Evolutionary conservation across 2,888 invertebrate species (phyloP).

Genomic region (Aporophyla lueneburgensis): DNA sequence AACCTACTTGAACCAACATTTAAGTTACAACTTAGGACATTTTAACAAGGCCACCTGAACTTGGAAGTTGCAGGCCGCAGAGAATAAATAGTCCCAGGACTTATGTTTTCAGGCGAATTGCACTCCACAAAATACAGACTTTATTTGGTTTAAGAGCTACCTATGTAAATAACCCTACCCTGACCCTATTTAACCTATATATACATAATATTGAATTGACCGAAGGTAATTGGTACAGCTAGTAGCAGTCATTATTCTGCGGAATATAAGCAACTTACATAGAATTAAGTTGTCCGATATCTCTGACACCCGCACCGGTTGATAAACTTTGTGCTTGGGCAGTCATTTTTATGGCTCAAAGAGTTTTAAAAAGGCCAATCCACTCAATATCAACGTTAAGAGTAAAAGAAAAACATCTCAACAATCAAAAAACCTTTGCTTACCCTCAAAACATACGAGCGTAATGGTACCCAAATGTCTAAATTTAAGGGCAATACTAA

Average conservation of each 20-base stretch:
- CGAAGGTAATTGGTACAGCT: neutral
- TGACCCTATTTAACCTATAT: too few species aligned
- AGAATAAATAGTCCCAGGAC: slow-evolving; percentile 5
- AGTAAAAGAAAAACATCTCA: neutral
- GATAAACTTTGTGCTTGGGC: neutral
- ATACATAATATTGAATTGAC: neutral
- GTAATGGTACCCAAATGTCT: slow-evolving; percentile 38
- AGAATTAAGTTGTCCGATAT: neutral
- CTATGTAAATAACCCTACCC: too few species aligned
- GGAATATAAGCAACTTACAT: neutral
- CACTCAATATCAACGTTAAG: neutral
- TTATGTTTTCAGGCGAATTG: neutral
- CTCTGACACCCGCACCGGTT: neutral
- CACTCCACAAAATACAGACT: neutral
- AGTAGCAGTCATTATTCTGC: neutral
- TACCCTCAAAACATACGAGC: slow-evolving; percentile 10
- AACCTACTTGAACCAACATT: slow-evolving; percentile 34
- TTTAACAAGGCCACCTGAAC: slow-evolving; percentile 36
- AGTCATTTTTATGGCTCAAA: neutral
- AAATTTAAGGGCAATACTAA: slow-evolving; percentile 18
- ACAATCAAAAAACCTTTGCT: slow-evolving; percentile 31
- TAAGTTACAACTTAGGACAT: slow-evolving; percentile 33
- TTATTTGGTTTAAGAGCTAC: neutral
- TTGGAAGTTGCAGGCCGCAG: neutral
- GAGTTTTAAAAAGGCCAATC: neutral